These are phyloP conservation scores for Tokudaia muenninki DNA, from an alignment of 2,797 vertebrate species.

Conservation along the genomic window DNA sequence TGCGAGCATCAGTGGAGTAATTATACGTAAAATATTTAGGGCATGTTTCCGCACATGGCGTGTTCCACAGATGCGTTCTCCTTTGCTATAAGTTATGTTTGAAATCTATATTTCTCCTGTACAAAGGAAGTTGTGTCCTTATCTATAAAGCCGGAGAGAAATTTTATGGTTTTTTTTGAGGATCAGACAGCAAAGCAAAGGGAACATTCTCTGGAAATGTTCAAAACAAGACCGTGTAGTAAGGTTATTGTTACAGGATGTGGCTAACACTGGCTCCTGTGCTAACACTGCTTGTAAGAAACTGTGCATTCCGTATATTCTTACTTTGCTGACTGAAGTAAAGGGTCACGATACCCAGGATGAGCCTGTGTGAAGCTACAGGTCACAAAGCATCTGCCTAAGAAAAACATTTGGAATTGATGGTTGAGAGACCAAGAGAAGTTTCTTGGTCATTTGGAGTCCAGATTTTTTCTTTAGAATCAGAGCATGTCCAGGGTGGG, in stretches of 20 bases:
- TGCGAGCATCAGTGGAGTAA: neutral
- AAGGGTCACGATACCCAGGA: neutral
- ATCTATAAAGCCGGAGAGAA: neutral
- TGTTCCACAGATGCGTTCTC: neutral
- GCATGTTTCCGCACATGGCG: neutral
- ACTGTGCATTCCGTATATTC: neutral
- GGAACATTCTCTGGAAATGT: neutral
- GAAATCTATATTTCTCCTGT: slow-evolving; percentile 16
- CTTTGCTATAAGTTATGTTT: neutral
- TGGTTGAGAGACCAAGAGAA: neutral
- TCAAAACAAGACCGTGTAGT: neutral
- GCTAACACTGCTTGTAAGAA: neutral
- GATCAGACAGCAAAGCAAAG: neutral
- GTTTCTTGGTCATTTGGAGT: slow-evolving; percentile 17
- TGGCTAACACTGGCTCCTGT: neutral
- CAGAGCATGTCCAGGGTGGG: slow-evolving; percentile 28
- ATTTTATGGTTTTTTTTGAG: neutral
- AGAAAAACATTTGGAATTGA: neutral
- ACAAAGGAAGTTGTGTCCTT: neutral
- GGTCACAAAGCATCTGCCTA: neutral
- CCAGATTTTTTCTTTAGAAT: slow-evolving; percentile 45
- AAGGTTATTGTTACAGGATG: neutral
- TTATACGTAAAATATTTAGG: neutral
- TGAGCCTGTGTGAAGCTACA: neutral
- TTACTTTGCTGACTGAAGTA: neutral